Evolutionary conservation across 2,888 invertebrate genomes (phyloP).

Genomic region (Microchrysa polita): DNA sequence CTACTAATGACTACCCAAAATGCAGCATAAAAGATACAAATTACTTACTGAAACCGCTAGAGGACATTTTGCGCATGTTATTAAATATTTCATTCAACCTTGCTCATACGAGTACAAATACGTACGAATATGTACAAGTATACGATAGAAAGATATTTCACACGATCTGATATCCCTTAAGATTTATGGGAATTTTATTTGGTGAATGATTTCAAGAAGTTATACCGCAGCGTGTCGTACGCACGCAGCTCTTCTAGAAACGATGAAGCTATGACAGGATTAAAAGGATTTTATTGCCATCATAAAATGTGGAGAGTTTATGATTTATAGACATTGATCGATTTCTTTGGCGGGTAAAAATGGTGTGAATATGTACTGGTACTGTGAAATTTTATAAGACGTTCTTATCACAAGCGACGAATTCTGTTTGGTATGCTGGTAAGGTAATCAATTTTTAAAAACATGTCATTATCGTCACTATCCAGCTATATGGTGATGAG

Average conservation of each 20-base stretch:
- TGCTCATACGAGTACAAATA: too few relatives aligned
- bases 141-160: slow-evolving; percentile 25
- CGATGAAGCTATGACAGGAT: slow-evolving; percentile 28
- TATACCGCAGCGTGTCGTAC: too few relatives aligned
- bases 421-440: not conserved
- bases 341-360: not conserved
- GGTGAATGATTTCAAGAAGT: slow-evolving; percentile 31
- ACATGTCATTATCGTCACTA: too few relatives aligned
- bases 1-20: slow-evolving; percentile 13
- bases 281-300: slow-evolving; percentile 37
- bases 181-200: slow-evolving; percentile 40
- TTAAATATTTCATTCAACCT: slow-evolving; percentile 22
- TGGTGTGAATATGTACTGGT: not conserved
- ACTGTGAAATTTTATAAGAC: not conserved
- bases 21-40: not conserved
- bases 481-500: too few relatives aligned
- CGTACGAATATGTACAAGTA: not conserved
- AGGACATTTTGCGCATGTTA: slow-evolving; percentile 1
- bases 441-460: not conserved
- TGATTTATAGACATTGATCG: slow-evolving; percentile 35
- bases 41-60: not conserved
- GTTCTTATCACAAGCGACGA: not conserved
- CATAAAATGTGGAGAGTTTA: slow-evolving; percentile 34
- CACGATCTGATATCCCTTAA: slow-evolving; percentile 22
- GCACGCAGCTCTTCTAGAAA: slow-evolving; percentile 4